These are phyloP conservation scores for Pomatostomus ruficeps DNA, from an alignment of 2,113 vertebrate species.

Conservation along the genomic window DNA sequence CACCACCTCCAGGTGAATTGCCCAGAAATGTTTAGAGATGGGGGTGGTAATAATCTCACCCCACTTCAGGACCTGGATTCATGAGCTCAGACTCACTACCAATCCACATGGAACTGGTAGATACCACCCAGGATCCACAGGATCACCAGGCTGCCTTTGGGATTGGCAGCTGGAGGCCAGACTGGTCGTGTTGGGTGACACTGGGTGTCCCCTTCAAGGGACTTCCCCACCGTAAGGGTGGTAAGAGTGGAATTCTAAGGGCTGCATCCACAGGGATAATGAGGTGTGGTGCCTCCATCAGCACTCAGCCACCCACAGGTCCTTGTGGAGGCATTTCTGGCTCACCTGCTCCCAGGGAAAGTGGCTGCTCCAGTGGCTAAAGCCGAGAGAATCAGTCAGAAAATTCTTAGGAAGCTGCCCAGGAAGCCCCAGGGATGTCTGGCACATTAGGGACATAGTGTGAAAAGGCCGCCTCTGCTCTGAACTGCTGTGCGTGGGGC, in stretches of 20 bases:
- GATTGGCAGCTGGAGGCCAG: background rate
- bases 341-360: background rate
- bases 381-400: background rate
- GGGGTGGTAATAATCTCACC: background rate
- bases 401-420: background rate
- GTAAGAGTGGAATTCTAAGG: background rate
- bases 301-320: background rate
- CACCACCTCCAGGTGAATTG: background rate
- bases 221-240: background rate
- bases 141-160: background rate
- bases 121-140: background rate
- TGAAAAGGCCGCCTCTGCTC: background rate
- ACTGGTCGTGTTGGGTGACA: fast-evolving
- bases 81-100: background rate
- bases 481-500: background rate
- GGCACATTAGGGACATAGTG: background rate
- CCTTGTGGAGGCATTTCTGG: background rate
- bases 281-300: background rate
- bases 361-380: background rate
- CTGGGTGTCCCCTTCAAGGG: background rate
- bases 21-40: background rate
- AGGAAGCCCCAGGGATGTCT: background rate
- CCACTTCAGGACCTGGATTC: background rate
- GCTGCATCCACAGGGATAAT: background rate
- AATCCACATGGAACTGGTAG: fast-evolving